Base-by-base conservation (phyloP, 1,140 invertebrate genomes). In the Heliconius himera region DNA sequence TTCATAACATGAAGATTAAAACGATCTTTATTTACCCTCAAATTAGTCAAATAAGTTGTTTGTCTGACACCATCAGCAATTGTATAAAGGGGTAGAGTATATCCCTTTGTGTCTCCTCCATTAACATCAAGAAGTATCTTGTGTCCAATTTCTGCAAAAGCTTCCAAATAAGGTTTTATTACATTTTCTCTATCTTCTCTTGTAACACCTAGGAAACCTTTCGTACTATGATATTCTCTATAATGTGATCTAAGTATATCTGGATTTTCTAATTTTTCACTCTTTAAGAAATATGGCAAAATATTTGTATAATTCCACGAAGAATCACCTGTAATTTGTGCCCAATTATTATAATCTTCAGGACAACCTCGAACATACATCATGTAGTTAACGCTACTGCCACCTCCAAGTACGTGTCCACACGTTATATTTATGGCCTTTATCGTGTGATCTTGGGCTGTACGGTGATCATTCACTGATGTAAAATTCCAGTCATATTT, bases 31-130 rank as follows among this genome's bases (percentile, higher is more conserved):
- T 66, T 95, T 94, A 51, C 89, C 85, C 6, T 22, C n/a, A 97
- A 83, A 85, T 95, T 96, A 4, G 95, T 95, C 78, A 93, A 94
- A 8, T 95, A 94, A 26, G 96, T 95, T 77, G 95, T 96, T 84
- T 96, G 96, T 22, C 96, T 89, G 20, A 90, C 88, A 18, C 96
- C 96, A 70, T 96, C 87, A 41, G 94, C 87, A 18, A 96, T 94
- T 0, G 96, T 97, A 73, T 85, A 96, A 89, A 95, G 89, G 0
- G 84, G 81, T 16, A 77, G 38, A 29, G 81, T 84, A 36, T 86
- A 87, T 13, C 90, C 90, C 1, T 89, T 72, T 5, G 49, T 78
- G 8, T 82, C 51, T 41, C 79, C 70, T 22, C 82, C 84, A 73
- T 87, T 92, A 3, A 81, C 72, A 74, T 89, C 88, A 18, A 81